These are phyloP conservation scores for Paramuricea clavata DNA, from an alignment of 92 coral and sea anemone genomes.

Conservation along the genomic window DNA sequence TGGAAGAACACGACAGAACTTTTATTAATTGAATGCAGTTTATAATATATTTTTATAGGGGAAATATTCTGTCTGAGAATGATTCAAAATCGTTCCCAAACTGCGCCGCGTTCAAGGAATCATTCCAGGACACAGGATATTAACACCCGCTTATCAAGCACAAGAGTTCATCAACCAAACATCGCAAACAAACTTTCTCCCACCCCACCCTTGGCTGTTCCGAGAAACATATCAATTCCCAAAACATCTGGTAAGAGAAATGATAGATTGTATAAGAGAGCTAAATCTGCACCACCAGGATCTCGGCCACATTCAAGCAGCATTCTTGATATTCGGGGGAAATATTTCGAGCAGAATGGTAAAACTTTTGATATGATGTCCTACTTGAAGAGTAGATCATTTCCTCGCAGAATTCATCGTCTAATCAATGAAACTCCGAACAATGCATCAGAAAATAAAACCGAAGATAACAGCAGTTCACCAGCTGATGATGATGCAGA, in stretches of 20 bases:
- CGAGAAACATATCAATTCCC: neutral
- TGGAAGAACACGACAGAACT: neutral
- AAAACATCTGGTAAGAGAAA: neutral
- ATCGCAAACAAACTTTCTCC: conserved; percentile 1
- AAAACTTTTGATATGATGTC: conserved; percentile 18
- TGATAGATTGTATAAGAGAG: neutral
- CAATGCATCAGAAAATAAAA: neutral
- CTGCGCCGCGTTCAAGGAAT: neutral
- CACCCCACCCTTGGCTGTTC: neutral
- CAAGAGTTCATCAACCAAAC: neutral
- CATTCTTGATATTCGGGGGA: conserved; percentile 43
- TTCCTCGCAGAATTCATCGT: conserved; percentile 43
- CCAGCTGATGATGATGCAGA: neutral
- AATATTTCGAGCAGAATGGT: neutral
- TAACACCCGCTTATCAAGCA: neutral
- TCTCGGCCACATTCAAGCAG: neutral
- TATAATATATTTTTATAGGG: neutral
- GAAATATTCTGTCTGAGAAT: neutral
- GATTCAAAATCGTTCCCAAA: neutral
- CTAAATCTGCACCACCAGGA: conserved; percentile 12
- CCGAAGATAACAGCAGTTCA: neutral
- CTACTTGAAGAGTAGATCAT: conserved; percentile 20
- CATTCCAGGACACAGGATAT: neutral
- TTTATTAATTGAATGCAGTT: neutral
- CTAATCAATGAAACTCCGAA: conserved; percentile 26